phyloP scores from a whole-genome alignment of 2,888 invertebrate genomes.

The Orchesellides sinensis region DNA sequence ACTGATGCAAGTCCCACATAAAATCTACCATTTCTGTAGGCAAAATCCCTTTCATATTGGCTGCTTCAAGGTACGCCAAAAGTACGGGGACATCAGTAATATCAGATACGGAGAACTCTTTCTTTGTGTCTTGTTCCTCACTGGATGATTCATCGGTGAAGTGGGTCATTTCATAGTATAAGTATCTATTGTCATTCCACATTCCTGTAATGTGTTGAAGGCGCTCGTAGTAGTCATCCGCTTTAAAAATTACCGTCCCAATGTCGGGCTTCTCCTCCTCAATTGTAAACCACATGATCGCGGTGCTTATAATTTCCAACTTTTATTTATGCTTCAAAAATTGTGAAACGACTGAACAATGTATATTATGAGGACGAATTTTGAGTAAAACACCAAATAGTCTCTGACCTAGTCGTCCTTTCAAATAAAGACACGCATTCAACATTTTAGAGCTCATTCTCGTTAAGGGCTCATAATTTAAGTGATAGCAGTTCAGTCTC shows the following conservation, averaged over 20 bases:
- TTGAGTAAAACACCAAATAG: background rate
- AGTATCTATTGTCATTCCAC: slow-evolving; percentile 42
- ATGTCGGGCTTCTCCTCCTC: slow-evolving; percentile 54
- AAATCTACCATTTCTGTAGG: slow-evolving; percentile 1
- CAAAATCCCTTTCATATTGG: slow-evolving; percentile 17
- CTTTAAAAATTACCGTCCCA: slow-evolving; percentile 51
- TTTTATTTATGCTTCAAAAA: background rate
- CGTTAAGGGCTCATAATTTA: slow-evolving; percentile 28
- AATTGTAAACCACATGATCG: slow-evolving; percentile 39
- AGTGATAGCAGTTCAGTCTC: slow-evolving; percentile 30
- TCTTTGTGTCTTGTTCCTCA: slow-evolving; percentile 5
- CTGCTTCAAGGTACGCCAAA: slow-evolving; percentile 31
- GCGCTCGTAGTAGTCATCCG: slow-evolving; percentile 53
- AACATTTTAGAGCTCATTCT: background rate
- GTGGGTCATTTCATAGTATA: slow-evolving; percentile 40
- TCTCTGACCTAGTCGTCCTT: background rate
- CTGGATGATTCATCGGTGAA: slow-evolving; percentile 1
- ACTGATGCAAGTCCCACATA: slow-evolving; percentile 46
- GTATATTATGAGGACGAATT: background rate
- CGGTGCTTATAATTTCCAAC: background rate
- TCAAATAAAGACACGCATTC: background rate
- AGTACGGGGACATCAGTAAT: slow-evolving; percentile 33
- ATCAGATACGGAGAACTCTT: slow-evolving; percentile 11
- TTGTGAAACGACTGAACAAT: background rate
- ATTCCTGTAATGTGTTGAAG: slow-evolving; percentile 37